These are phyloP conservation scores for Mustela nigripes DNA, from an alignment of 2,113 vertebrate species.

Conservation along the genomic window DNA sequence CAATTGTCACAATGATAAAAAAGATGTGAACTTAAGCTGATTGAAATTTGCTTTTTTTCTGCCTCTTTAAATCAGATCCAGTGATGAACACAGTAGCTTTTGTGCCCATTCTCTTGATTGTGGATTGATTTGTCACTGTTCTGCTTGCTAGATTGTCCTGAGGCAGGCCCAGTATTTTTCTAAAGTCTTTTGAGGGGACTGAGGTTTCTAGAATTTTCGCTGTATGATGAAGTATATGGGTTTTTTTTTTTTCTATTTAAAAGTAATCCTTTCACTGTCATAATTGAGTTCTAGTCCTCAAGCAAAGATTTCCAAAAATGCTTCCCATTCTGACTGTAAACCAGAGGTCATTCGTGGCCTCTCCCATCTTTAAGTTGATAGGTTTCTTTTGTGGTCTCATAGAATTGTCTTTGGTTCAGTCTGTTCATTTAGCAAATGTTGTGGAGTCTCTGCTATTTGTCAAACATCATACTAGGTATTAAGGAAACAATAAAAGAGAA, in stretches of 20 bases:
- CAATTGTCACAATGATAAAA: not conserved
- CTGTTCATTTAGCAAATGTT: not conserved
- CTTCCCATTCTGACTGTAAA: not conserved
- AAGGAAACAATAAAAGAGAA: slow-evolving; percentile 36
- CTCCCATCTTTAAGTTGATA: not conserved
- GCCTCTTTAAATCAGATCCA: slow-evolving; percentile 6
- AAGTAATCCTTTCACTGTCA: slow-evolving; percentile 2
- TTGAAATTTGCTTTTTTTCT: not conserved
- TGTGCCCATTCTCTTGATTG: not conserved
- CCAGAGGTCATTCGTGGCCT: not conserved
- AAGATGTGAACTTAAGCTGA: not conserved
- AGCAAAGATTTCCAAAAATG: slow-evolving; percentile 23
- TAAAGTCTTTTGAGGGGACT: not conserved
- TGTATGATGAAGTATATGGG: not conserved
- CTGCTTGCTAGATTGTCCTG: not conserved
- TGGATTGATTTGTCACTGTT: not conserved
- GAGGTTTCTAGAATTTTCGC: not conserved
- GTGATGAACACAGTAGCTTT: not conserved
- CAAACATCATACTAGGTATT: not conserved
- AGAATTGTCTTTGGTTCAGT: slow-evolving; percentile 15
- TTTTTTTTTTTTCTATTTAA: not conserved
- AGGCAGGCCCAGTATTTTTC: not conserved
- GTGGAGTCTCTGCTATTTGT: not conserved
- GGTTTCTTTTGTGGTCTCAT: not conserved
- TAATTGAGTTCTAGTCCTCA: slow-evolving; percentile 1